Evolutionary conservation across 2,797 vertebrate genomes (phyloP).

Genomic region (Hephaestus fuliginosus): DNA sequence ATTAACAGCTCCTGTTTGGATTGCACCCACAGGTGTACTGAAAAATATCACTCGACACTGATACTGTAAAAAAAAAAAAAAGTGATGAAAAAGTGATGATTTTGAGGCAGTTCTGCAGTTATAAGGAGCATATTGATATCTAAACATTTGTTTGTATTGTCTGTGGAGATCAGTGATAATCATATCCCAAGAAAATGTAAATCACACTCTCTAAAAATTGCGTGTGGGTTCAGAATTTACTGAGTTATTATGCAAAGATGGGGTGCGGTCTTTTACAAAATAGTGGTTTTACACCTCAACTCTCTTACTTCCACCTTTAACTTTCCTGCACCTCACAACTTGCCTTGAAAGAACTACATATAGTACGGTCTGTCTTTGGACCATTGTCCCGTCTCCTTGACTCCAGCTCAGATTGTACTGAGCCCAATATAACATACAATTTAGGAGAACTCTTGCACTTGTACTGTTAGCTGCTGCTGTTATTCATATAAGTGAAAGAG

Average conservation of each 20-base stretch:
- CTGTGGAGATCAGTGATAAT: background rate
- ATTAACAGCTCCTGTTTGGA: background rate
- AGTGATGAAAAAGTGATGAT: background rate
- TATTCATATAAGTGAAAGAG: background rate
- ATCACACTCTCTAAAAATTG: background rate
- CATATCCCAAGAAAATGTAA: background rate
- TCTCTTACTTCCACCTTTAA: background rate
- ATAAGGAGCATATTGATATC: background rate
- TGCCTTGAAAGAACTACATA: background rate
- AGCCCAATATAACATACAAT: background rate
- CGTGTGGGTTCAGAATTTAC: background rate
- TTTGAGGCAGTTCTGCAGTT: background rate
- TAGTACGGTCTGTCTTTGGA: background rate
- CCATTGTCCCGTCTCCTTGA: background rate
- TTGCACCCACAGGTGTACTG: background rate
- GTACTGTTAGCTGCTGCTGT: slow-evolving; percentile 36
- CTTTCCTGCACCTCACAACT: background rate
- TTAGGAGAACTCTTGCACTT: background rate
- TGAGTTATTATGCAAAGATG: background rate
- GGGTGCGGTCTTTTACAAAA: background rate
- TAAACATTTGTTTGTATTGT: background rate
- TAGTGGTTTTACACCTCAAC: background rate
- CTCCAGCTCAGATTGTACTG: background rate
- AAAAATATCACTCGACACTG: background rate
- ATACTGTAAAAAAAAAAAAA: too few relatives aligned